These are phyloP conservation scores for Epinephelus lanceolatus DNA, from an alignment of 2,113 vertebrate species.

Conservation along the genomic window DNA sequence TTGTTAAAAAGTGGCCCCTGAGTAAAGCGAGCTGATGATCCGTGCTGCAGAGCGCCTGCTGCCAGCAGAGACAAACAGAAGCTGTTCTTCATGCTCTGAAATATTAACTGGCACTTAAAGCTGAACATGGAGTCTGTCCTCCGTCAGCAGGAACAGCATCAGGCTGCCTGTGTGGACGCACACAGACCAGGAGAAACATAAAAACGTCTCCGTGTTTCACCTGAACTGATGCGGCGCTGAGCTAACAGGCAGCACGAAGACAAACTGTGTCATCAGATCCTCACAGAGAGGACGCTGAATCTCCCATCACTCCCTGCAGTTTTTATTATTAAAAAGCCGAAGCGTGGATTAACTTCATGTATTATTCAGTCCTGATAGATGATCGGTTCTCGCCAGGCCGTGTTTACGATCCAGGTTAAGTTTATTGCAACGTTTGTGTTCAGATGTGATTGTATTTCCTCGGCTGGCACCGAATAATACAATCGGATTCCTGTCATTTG, in stretches of 20 bases:
- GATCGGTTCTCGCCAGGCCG: not conserved
- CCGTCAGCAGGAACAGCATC: too few relatives aligned
- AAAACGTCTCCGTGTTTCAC: conserved; percentile 17
- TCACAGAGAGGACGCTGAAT: conserved; percentile 21
- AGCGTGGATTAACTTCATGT: conserved; percentile 21
- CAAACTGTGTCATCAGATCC: conserved; percentile 19
- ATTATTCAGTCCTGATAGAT: conserved; percentile 38
- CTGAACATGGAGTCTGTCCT: not conserved
- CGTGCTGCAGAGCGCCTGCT: not conserved
- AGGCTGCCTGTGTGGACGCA: too few relatives aligned
- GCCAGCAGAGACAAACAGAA: conserved; percentile 19
- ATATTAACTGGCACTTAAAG: conserved; percentile 25
- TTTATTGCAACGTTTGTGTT: conserved; percentile 19
- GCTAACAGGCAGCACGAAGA: not conserved
- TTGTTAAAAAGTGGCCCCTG: too few relatives aligned
- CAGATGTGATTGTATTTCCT: conserved; percentile 40
- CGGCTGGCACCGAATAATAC: conserved; percentile 30
- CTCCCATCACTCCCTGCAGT: conserved; percentile 20
- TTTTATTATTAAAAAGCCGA: conserved; percentile 32
- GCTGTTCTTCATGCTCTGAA: conserved; percentile 20
- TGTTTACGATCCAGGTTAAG: conserved; percentile 10
- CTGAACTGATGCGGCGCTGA: conserved; percentile 29
- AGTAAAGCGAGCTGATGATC: too few relatives aligned
- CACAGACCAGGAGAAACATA: not conserved
- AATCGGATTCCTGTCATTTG: conserved; percentile 38